A percentile compares a stretch with the other conserved stretches of the same genome.
Conservation (phyloP, 2,888 invertebrate species). For the Troides oblongomaculatus region DNA sequence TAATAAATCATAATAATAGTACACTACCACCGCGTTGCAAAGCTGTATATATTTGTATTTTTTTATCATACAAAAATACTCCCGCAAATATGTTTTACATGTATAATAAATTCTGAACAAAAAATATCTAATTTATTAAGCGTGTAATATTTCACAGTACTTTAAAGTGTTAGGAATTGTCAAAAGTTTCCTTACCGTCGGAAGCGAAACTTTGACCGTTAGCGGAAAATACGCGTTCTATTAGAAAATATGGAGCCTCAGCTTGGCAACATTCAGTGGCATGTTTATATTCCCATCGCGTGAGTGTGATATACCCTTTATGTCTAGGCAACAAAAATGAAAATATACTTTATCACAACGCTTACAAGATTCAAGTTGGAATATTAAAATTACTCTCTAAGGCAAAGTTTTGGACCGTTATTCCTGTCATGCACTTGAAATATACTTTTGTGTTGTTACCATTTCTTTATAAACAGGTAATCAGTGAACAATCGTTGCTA, state of each 20-base stretch:
- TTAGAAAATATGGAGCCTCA: slow-evolving; percentile 64
- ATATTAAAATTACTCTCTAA: slow-evolving; percentile 37
- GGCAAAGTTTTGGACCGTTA: slow-evolving; percentile 55
- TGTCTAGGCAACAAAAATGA: slow-evolving; percentile 34
- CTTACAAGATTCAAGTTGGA: slow-evolving; percentile 47
- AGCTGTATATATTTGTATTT: too few relatives aligned
- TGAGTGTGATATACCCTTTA: slow-evolving; percentile 40
- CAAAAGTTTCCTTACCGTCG: slow-evolving; percentile 42
- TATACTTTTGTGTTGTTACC: slow-evolving; percentile 51
- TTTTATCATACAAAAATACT: neutral
- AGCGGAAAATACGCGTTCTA: slow-evolving; percentile 73
- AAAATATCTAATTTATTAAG: slow-evolving; percentile 54
- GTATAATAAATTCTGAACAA: neutral
- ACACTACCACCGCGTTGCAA: too few relatives aligned
- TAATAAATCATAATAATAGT: too few relatives aligned
- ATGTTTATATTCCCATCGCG: slow-evolving; percentile 51
- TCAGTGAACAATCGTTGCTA: slow-evolving; percentile 39
- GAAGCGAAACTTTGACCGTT: slow-evolving; percentile 70
- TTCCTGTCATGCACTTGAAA: slow-evolving; percentile 61
- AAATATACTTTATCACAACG: slow-evolving; percentile 48
- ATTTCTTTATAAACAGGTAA: slow-evolving; percentile 47
- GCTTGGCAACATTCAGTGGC: slow-evolving; percentile 42
- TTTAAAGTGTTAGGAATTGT: slow-evolving; percentile 30
- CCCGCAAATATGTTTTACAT: neutral
- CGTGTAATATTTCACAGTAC: slow-evolving; percentile 36